Conservation (phyloP, 2,797 vertebrate genomes). For the Alosa sapidissima region DNA sequence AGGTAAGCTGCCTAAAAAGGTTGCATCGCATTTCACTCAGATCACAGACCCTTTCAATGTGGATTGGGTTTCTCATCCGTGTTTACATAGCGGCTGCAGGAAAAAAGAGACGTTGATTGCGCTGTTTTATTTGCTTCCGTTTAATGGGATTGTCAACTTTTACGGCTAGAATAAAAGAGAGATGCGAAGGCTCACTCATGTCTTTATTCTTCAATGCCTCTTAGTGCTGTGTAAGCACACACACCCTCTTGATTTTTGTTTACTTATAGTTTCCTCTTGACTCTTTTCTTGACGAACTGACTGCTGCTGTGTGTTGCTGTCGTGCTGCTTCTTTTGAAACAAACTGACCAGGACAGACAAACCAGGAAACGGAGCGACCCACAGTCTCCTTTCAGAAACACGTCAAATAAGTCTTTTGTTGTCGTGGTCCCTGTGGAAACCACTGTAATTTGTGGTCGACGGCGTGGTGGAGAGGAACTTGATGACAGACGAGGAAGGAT, state of each 20-base stretch:
- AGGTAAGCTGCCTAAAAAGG: background rate
- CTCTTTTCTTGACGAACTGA: background rate
- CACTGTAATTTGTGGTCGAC: background rate
- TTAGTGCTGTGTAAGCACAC: background rate
- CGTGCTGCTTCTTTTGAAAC: too few relatives aligned
- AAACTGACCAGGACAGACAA: background rate
- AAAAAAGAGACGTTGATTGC: constrained; percentile 3
- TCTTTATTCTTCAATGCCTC: background rate
- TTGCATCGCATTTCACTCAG: background rate
- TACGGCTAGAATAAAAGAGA: background rate
- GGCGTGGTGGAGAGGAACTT: background rate
- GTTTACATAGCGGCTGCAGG: background rate
- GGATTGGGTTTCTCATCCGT: background rate
- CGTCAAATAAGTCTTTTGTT: background rate
- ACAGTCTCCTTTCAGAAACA: background rate
- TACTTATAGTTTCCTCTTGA: background rate
- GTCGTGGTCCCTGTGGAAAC: background rate
- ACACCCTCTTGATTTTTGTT: background rate
- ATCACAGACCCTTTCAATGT: background rate
- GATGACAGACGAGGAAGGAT: background rate
- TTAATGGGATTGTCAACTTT: constrained; percentile 8
- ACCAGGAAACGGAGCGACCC: background rate
- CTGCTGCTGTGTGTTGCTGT: background rate
- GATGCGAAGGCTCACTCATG: background rate
- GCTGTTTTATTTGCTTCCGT: background rate